Evolutionary conservation across 2,113 vertebrate species (phyloP).

Genomic region (Ailuropoda melanoleuca): DNA sequence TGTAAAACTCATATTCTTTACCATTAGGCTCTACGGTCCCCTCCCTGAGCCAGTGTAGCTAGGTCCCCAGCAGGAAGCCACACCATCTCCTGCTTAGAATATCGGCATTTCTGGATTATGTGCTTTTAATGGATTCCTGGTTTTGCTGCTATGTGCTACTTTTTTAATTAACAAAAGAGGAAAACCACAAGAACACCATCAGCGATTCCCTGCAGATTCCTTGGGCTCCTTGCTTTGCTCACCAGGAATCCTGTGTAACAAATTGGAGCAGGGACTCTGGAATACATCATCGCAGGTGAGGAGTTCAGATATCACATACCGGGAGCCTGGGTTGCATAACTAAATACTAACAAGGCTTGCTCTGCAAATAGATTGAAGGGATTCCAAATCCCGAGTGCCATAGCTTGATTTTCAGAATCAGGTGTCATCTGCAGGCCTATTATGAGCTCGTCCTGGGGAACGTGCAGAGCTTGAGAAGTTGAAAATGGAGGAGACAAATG

Average conservation of each 20-base stretch:
- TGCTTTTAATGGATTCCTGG: neutral
- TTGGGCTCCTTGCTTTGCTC: neutral
- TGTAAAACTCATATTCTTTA: neutral
- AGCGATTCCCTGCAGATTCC: neutral
- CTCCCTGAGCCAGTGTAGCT: neutral
- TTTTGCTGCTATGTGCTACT: neutral
- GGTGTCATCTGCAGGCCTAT: neutral
- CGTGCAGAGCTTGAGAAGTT: neutral
- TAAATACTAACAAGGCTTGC: neutral
- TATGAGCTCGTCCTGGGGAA: neutral
- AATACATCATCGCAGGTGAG: neutral
- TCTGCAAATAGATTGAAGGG: neutral
- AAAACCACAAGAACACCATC: neutral
- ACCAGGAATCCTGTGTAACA: neutral
- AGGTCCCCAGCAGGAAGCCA: neutral
- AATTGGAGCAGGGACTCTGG: neutral
- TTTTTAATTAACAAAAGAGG: slow-evolving; percentile 32
- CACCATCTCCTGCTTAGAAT: neutral
- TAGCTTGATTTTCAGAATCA: slow-evolving; percentile 13
- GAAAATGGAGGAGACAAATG: fast-evolving
- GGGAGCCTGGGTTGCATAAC: neutral
- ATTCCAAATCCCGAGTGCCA: neutral
- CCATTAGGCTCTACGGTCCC: neutral
- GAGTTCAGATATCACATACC: fast-evolving
- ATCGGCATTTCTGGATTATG: neutral